Evolutionary conservation across 1,140 invertebrate genomes (phyloP), one percentile per base, ranked within the genome.

Genomic region (Hermetia illucens): DNA sequence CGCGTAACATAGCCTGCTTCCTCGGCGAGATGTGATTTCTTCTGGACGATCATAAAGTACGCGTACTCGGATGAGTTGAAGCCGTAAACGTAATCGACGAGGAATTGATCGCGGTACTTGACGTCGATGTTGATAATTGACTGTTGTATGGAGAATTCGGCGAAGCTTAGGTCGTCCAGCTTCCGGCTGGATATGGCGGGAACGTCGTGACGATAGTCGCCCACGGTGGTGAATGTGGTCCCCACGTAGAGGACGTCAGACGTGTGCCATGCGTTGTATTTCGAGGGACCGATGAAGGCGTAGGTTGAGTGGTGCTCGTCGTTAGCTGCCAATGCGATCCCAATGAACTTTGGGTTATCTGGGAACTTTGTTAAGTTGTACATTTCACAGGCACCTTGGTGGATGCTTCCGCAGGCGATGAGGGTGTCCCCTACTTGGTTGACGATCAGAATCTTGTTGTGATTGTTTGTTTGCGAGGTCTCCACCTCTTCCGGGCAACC

Each of bases 1-100:
- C 91, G 74, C 1, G 90, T 85, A 20, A 90, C 78, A 66, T 91
- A 95, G 4, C 89, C 89, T 18, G 75, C 65, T 55, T 92, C 88
- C 50, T 91, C 88, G 12, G 87, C 79, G 17, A 91, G 68, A 53
- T 88, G 83, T 4, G 85, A 90, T 49, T 83, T 77, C 58, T 92
- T 92, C 61, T 98, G 93, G 16, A 95, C 88, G 27, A 93, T 77
- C 10, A 93, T 75, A 65, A 97, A 94, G 60, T 97, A 97, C 3
- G 90, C 88, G 65, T 89, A 95, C 42, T 88, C 81, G 50, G 80
- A 87, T 2, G 88, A 85, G 61, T 92, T 87, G 55, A 98, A 97
- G 9, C 92, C 92, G 63, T 93, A 94, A 2, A 95, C 74, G 61
- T 96, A 97, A 52, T 88, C 79, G 16, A 98, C 88, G 5, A 93